Percentiles rank a stretch among this genome's conserved stretches.
Conservation (phyloP, 2,888 invertebrate species). For the Nyleta sp. region DNA sequence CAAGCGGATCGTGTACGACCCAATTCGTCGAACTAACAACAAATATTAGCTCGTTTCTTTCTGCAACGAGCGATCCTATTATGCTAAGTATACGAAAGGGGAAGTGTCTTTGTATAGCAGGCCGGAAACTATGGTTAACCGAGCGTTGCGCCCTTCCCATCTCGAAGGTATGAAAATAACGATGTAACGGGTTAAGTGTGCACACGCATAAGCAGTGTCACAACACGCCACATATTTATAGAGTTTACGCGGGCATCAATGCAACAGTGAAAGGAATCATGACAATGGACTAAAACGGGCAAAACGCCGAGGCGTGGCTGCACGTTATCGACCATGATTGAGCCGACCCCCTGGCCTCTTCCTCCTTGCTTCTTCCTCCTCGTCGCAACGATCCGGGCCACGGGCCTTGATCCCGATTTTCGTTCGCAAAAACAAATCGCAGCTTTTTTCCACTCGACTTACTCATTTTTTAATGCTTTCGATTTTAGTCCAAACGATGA, state of each 20-base stretch:
- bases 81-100: conserved; percentile 47
- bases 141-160: conserved; percentile 74
- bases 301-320: conserved; percentile 61
- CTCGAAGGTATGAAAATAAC: conserved; percentile 71
- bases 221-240: conserved; percentile 41
- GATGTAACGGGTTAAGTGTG: conserved; percentile 65
- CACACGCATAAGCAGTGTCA: conserved; percentile 45
- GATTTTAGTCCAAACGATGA: no score
- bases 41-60: conserved; percentile 26
- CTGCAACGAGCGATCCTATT: conserved; percentile 30
- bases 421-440: no score
- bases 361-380: no score
- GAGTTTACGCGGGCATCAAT: conserved; percentile 45
- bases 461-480: no score
- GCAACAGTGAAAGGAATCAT: conserved; percentile 55
- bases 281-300: conserved; percentile 51
- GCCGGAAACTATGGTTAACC: conserved; percentile 75
- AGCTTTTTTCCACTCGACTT: no score
- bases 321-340: conserved; percentile 41
- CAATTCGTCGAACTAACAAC: conserved; percentile 21
- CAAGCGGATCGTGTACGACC: conserved; percentile 17
- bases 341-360: conserved; percentile 6
- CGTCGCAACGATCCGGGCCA: no score
- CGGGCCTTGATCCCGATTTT: no score
- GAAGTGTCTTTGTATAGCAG: conserved; percentile 66